phyloP scores from a whole-genome alignment of 2,888 invertebrate genomes.

The Melanchra persicariae region DNA sequence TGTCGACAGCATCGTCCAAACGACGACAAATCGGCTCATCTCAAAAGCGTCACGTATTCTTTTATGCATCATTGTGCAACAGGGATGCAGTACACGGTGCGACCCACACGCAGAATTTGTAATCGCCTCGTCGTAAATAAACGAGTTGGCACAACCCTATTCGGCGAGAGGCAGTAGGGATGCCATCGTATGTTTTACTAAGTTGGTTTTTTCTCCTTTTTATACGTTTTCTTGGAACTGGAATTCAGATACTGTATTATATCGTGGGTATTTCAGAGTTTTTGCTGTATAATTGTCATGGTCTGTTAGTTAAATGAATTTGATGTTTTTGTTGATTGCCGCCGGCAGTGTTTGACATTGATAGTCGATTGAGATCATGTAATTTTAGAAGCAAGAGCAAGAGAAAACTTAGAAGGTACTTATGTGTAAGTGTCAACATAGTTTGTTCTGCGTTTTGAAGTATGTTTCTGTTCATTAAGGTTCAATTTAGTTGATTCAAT shows the following conservation, averaged over 20 bases:
- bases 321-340: constrained; percentile 15
- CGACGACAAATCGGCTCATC: constrained; percentile 76
- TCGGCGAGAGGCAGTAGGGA: constrained; percentile 59
- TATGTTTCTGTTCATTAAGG: no score
- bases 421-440: not conserved
- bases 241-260: constrained; percentile 44
- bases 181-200: constrained; percentile 50
- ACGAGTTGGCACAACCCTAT: constrained; percentile 65
- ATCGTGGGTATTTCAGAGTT: constrained; percentile 34
- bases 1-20: constrained; percentile 46
- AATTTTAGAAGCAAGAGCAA: not conserved
- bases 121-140: constrained; percentile 68
- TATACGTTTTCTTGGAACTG: constrained; percentile 53
- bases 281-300: constrained; percentile 52
- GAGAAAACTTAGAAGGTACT: not conserved
- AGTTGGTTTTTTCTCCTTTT: constrained; percentile 37
- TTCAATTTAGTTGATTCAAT: no score
- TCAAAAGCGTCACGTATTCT: constrained; percentile 77
- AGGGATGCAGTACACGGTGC: constrained; percentile 73
- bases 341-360: constrained; percentile 36
- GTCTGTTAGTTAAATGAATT: constrained; percentile 42
- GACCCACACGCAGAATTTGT: constrained; percentile 68
- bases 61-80: constrained; percentile 75
- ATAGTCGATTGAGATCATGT: constrained; percentile 9
- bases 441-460: not conserved